These are phyloP conservation scores for Holothuria leucospilota DNA, from an alignment of 53 echinoderm and acorn worm species.

Conservation along the genomic window DNA sequence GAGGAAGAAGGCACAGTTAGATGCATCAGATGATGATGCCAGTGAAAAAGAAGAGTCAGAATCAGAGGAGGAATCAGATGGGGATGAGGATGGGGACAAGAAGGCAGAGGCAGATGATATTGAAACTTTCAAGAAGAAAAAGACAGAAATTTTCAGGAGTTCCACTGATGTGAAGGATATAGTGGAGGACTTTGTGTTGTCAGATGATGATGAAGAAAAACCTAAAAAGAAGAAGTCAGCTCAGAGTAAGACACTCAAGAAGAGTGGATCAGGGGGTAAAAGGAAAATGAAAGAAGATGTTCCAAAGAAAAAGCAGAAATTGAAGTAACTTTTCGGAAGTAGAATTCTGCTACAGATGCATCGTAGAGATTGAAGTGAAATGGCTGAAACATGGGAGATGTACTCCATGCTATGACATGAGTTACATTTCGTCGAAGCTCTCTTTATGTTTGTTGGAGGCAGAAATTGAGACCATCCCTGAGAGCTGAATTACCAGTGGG, in stretches of 20 bases:
- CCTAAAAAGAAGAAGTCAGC: conserved; percentile 31
- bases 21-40: conserved; percentile 44
- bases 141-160: conserved; percentile 43
- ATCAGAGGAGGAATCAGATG: conserved; percentile 53
- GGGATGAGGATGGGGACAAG: conserved; percentile 51
- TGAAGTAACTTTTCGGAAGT: too few species aligned
- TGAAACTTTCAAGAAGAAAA: conserved; percentile 43
- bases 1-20: conserved; percentile 70
- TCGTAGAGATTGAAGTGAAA: too few species aligned
- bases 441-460: too few species aligned
- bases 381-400: too few species aligned
- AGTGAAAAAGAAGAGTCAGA: conserved; percentile 55
- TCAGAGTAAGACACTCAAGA: neutral
- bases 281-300: neutral
- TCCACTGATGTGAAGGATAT: conserved; percentile 76
- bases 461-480: too few species aligned
- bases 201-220: conserved; percentile 70
- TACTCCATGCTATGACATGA: too few species aligned
- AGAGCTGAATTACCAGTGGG: too few species aligned
- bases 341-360: too few species aligned
- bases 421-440: too few species aligned
- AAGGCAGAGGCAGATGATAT: conserved; percentile 4
- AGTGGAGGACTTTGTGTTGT: conserved; percentile 83
- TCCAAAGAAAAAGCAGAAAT: neutral
- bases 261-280: neutral